Evolutionary conservation across 2,113 vertebrate species (phyloP).

Genomic region (Sceloporus undulatus): DNA sequence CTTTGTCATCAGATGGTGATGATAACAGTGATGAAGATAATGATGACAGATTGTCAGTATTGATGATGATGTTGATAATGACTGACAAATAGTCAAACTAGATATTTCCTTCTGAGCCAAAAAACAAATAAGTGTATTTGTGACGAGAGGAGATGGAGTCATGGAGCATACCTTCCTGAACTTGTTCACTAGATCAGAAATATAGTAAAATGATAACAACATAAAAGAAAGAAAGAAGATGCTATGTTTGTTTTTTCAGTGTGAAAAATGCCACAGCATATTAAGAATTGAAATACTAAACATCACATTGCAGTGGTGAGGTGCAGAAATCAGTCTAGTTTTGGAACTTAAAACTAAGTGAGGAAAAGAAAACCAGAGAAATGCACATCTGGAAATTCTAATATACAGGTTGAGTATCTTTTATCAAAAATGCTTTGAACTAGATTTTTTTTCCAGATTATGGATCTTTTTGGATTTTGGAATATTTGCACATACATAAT

Average conservation of each 20-base stretch:
- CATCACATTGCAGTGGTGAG: neutral
- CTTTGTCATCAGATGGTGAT: neutral
- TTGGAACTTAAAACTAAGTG: neutral
- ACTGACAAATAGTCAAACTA: neutral
- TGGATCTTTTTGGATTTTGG: too few relatives aligned
- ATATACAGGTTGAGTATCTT: too few relatives aligned
- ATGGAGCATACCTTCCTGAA: neutral
- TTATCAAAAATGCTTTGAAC: too few relatives aligned
- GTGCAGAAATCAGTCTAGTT: neutral
- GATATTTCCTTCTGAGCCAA: neutral
- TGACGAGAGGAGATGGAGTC: neutral
- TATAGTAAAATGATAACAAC: neutral
- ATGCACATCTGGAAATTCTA: neutral
- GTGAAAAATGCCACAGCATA: neutral
- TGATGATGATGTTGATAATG: neutral
- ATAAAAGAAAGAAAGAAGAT: neutral
- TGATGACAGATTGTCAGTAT: too few relatives aligned
- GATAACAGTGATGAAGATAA: neutral
- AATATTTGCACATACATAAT: too few relatives aligned
- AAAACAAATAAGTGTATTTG: neutral
- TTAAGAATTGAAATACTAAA: neutral
- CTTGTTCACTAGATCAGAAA: neutral
- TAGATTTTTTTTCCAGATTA: too few relatives aligned
- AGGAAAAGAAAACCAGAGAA: neutral
- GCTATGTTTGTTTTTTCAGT: neutral